phyloP scores from a whole-genome alignment of 2,888 invertebrate genomes.

The Aethes cnicana region DNA sequence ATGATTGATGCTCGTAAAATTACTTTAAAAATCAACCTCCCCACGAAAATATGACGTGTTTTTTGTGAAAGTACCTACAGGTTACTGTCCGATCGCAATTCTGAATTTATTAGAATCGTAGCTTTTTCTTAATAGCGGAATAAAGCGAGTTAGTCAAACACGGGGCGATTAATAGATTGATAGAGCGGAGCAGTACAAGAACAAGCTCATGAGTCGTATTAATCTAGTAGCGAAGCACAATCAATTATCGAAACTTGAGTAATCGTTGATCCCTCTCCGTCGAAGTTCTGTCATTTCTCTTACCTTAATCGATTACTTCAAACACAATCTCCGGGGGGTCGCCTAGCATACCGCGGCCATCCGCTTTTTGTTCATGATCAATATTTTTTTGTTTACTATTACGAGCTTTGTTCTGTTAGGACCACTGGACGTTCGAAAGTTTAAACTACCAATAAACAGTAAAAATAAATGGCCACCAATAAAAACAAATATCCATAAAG shows the following conservation, averaged over 20 bases:
- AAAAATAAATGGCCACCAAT: conserved; percentile 47
- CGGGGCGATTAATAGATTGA: conserved; percentile 12
- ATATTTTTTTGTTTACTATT: conserved; percentile 54
- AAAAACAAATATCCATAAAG: conserved; percentile 33
- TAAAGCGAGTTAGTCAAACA: neutral
- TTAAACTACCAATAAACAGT: conserved; percentile 38
- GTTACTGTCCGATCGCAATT: conserved; percentile 5
- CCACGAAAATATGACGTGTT: conserved; percentile 14
- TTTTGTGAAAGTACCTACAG: conserved; percentile 11
- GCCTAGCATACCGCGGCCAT: conserved; percentile 53
- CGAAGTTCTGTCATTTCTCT: conserved; percentile 81
- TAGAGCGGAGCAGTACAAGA: conserved; percentile 42
- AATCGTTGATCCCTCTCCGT: conserved; percentile 71
- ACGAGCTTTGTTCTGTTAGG: conserved; percentile 19
- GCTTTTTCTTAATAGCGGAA: neutral
- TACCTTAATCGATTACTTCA: conserved; percentile 79
- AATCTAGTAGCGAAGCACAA: conserved; percentile 74
- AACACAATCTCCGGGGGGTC: conserved; percentile 77
- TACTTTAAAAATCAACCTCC: conserved; percentile 44
- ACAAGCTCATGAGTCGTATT: conserved; percentile 65
- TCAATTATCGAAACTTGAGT: conserved; percentile 79
- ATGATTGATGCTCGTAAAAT: conserved; percentile 76
- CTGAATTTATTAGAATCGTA: neutral
- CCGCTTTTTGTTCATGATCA: conserved; percentile 65
- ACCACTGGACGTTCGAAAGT: conserved; percentile 4